Conservation (phyloP, 2,113 vertebrate genomes). For the Onychorhynchus coronatus region DNA sequence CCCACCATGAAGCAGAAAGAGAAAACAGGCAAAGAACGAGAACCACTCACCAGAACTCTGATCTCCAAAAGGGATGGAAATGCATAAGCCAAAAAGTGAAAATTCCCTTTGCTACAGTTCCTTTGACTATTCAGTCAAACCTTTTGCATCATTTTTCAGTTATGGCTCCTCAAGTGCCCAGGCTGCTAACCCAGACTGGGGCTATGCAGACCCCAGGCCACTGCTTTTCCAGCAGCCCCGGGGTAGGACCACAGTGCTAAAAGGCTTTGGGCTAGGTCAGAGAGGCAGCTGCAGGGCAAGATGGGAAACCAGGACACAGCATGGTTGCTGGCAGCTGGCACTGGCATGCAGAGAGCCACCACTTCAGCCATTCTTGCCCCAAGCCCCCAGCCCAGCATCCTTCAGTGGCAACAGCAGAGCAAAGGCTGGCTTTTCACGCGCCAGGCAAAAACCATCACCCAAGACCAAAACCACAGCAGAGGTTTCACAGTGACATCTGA, state of each 20-base stretch:
- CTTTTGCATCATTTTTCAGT: not conserved
- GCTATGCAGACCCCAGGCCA: not conserved
- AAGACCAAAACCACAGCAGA: not conserved
- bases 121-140: conserved; percentile 1
- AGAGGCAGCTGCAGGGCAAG: rapidly evolving
- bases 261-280: rapidly evolving
- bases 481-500: not conserved
- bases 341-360: not conserved
- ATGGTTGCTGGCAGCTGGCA: rapidly evolving
- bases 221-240: not conserved
- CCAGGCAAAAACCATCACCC: not conserved
- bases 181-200: not conserved
- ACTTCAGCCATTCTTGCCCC: not conserved
- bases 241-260: rapidly evolving
- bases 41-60: not conserved
- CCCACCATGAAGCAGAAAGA: not conserved
- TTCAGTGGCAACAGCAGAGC: rapidly evolving
- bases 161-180: not conserved
- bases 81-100: not conserved
- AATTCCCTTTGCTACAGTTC: conserved; percentile 13
- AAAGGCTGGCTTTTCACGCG: rapidly evolving
- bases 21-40: not conserved
- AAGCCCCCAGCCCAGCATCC: not conserved
- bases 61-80: not conserved
- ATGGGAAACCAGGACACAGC: not conserved